Conservation (phyloP, 35 echinoderm and acorn worm genomes). For the Heliocidaris tuberculata region DNA sequence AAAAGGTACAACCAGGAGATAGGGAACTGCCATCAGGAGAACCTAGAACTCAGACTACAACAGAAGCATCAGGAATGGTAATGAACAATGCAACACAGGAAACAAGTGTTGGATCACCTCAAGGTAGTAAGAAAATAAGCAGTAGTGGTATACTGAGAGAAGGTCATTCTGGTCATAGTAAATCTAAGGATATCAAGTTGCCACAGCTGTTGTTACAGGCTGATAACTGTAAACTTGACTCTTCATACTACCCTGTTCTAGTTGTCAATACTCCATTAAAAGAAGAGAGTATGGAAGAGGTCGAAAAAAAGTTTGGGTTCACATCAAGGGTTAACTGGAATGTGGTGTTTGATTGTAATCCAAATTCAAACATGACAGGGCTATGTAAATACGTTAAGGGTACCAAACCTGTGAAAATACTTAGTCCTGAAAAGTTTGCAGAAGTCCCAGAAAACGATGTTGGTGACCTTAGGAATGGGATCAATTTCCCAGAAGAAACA, state of each 20-base stretch:
- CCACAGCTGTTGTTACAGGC: too few species aligned
- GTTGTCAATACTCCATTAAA: neutral
- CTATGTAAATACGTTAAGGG: neutral
- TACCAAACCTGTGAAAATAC: neutral
- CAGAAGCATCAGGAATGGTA: too few species aligned
- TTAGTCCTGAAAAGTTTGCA: too few species aligned
- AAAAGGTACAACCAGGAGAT: too few species aligned
- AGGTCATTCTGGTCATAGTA: too few species aligned
- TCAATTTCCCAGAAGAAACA: neutral
- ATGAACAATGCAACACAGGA: too few species aligned
- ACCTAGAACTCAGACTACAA: too few species aligned
- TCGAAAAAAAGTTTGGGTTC: neutral
- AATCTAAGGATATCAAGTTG: too few species aligned
- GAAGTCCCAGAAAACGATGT: neutral
- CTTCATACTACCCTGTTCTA: neutral
- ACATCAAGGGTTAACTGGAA: neutral
- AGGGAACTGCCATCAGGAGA: too few species aligned
- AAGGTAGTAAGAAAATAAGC: too few species aligned
- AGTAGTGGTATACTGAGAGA: too few species aligned
- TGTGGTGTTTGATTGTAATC: constrained; percentile 1
- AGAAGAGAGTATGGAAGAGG: neutral
- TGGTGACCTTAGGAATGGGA: neutral
- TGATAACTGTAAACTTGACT: neutral
- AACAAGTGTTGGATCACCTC: too few species aligned
- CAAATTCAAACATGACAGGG: neutral